A percentile compares a stretch with the other conserved stretches of the same genome.
Evolutionary conservation across 1,140 invertebrate genomes (phyloP).

Genomic region (Archegozetes longisetosus): DNA sequence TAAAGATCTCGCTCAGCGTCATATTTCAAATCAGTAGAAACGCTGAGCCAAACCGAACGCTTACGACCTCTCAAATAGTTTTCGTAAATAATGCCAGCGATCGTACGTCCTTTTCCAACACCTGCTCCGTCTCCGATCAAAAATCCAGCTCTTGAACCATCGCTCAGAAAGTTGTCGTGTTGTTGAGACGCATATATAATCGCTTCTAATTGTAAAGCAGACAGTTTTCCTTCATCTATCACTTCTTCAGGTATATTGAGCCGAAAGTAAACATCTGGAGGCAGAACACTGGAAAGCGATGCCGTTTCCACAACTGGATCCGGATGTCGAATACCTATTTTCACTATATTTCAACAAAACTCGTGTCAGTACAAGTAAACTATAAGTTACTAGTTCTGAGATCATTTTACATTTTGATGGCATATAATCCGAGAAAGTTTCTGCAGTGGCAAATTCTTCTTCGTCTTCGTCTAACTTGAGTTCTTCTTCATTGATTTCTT

Average conservation of each 20-base stretch:
- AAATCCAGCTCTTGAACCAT: slow-evolving; percentile 82
- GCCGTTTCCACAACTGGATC: slow-evolving; percentile 99
- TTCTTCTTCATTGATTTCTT: background rate
- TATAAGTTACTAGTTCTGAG: background rate
- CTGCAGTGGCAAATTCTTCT: slow-evolving; percentile 90
- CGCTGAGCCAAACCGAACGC: slow-evolving; percentile 82
- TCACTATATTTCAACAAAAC: slow-evolving; percentile 41
- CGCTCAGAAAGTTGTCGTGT: slow-evolving; percentile 77
- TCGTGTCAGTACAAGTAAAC: background rate
- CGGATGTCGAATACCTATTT: slow-evolving; percentile 86
- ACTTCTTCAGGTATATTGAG: slow-evolving; percentile 66
- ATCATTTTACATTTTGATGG: slow-evolving; percentile 64
- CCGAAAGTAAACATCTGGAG: slow-evolving; percentile 82
- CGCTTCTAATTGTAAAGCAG: slow-evolving; percentile 89
- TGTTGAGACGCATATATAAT: slow-evolving; percentile 90
- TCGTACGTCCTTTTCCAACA: slow-evolving; percentile 96
- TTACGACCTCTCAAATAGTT: slow-evolving; percentile 87
- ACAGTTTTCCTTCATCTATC: slow-evolving; percentile 68
- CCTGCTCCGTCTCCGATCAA: slow-evolving; percentile 96
- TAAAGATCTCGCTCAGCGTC: slow-evolving; percentile 90
- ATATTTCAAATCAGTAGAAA: slow-evolving; percentile 95
- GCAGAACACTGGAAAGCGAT: slow-evolving; percentile 86
- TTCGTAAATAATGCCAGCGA: slow-evolving; percentile 95
- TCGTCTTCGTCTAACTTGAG: slow-evolving; percentile 60
- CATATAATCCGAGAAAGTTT: slow-evolving; percentile 96